Evolutionary conservation across 2,888 invertebrate genomes (phyloP), one percentile per base, ranked within the genome.

Genomic region (Zygaena filipendulae): DNA sequence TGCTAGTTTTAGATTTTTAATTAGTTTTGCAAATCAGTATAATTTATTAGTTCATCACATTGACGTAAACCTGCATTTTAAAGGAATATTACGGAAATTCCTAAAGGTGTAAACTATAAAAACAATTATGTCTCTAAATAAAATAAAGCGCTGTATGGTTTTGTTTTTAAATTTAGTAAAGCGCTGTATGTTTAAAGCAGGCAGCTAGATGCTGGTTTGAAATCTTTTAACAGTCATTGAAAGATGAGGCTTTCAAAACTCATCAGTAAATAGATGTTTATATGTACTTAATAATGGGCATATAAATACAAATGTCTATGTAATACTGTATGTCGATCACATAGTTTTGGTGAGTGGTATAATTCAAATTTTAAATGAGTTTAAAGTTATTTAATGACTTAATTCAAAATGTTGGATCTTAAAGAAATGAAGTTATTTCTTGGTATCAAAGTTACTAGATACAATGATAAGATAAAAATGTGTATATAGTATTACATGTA

Each of bases 391-490:
- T n/a, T n/a, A n/a, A n/a, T n/a, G n/a, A n/a, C n/a, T n/a, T n/a
- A n/a, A 31, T 45, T 43, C 35, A 13, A 33, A 25, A 41, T 42
- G 41, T 27, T 25, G 11, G 42, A 39, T 36, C 35, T 42, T 16
- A 22, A 38, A 13, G 33, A 39, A 8, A 41, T 39, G 3, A 39
- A 32, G 33, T 29, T 32, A 20, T 47, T 47, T 33, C 23, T 43
- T n/a, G 43, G 46, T 5, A 45, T 45, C 16, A 36, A 32, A 38
- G 21, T 46, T 10, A 18, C 16, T 11, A 32, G 26, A 13, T 21
- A 16, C 16, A 16, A 4, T 6, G 16, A 16, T 16, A 16, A 16
- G 7, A 16, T 16, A n/a, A n/a, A n/a, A n/a, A n/a, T n/a, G n/a
- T n/a, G n/a, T n/a, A n/a, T n/a, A n/a, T n/a, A n/a, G n/a, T n/a